These are phyloP conservation scores for Rhyacichthys aspro DNA, from an alignment of 2,797 vertebrate genomes.

Conservation along the genomic window DNA sequence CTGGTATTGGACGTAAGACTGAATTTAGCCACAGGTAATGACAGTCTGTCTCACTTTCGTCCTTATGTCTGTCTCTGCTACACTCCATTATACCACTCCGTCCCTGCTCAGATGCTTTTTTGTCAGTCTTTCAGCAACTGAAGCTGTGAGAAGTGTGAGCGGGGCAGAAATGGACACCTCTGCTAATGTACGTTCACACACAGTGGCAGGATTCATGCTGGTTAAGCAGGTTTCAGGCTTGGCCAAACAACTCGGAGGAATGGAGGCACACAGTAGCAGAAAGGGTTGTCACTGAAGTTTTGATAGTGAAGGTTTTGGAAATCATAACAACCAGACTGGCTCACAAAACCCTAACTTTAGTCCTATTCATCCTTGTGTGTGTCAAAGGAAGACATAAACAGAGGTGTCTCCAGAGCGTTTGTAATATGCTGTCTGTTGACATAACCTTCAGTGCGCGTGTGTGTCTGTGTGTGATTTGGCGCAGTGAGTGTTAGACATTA, in stretches of 20 bases:
- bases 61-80: neutral
- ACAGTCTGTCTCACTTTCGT: constrained; percentile 3
- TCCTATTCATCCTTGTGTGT: too few species aligned
- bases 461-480: constrained; percentile 7
- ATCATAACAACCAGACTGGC: neutral
- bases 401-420: neutral
- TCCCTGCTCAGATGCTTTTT: constrained; percentile 31
- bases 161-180: constrained; percentile 77
- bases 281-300: constrained; percentile 10
- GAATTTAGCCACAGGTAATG: too few species aligned
- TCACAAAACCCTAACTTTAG: too few species aligned
- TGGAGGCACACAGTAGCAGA: neutral
- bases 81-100: constrained; percentile 6
- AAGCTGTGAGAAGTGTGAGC: constrained; percentile 71
- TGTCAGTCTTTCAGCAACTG: constrained; percentile 41
- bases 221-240: constrained; percentile 51
- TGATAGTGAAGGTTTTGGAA: too few species aligned
- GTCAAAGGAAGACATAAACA: neutral
- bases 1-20: too few species aligned
- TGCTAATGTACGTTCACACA: constrained; percentile 51
- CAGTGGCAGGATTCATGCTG: constrained; percentile 40
- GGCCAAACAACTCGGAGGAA: constrained; percentile 30
- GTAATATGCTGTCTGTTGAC: constrained; percentile 25
- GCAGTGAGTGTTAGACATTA: constrained; percentile 51
- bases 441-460: constrained; percentile 19